These are phyloP conservation scores for Zaprionus africanus DNA, from an alignment of 1,140 invertebrate species.

Conservation along the genomic window DNA sequence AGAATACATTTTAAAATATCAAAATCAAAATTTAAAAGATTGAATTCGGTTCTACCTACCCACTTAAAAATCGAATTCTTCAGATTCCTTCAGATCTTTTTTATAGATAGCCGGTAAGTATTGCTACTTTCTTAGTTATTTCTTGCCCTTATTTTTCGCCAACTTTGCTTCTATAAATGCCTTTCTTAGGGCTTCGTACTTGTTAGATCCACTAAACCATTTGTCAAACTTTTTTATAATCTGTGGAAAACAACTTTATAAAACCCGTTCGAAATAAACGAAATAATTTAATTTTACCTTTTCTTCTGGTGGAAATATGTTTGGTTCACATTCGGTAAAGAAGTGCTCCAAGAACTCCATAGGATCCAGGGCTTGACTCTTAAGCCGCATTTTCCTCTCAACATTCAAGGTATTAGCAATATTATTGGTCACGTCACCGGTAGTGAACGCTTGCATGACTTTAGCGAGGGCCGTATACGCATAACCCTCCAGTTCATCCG, in stretches of 20 bases:
- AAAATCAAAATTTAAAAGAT: too few relatives aligned
- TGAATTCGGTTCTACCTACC: too few relatives aligned
- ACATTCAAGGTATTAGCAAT: conserved; percentile 80
- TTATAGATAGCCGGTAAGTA: too few relatives aligned
- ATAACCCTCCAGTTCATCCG: conserved; percentile 85
- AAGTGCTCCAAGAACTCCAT: conserved; percentile 73
- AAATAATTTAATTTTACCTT: conserved; percentile 40
- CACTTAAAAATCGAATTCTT: too few relatives aligned
- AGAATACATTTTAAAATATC: too few relatives aligned
- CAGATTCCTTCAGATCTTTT: too few relatives aligned
- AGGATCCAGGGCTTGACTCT: conserved; percentile 50
- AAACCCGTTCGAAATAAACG: background rate
- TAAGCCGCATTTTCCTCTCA: conserved; percentile 62
- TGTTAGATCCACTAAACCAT: conserved; percentile 25
- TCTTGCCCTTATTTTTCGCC: background rate
- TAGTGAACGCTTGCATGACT: conserved; percentile 87
- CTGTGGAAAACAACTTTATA: background rate
- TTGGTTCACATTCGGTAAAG: conserved; percentile 42
- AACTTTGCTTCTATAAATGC: background rate
- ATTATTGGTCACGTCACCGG: conserved; percentile 86
- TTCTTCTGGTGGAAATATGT: conserved; percentile 66
- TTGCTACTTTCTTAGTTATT: background rate
- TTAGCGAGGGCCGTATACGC: conserved; percentile 88
- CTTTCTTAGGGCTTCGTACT: conserved; percentile 15
- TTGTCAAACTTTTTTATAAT: conserved; percentile 27